phyloP scores from a whole-genome alignment of 2,113 vertebrate genomes.

The Grammomys surdaster region DNA sequence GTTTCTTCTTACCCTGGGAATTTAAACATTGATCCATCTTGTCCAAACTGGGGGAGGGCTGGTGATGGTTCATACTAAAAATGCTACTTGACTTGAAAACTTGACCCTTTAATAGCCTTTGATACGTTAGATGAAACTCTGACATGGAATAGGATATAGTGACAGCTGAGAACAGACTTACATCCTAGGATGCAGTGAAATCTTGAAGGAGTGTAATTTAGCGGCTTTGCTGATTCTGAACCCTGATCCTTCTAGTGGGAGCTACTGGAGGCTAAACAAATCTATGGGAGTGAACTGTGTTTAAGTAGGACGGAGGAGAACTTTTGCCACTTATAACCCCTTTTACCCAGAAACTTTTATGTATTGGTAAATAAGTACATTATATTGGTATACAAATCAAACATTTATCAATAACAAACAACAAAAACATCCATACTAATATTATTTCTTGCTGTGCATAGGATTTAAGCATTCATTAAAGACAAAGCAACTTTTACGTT shows the following conservation, averaged over 20 bases:
- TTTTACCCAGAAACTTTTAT: background rate
- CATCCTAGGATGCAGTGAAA: background rate
- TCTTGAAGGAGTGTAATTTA: background rate
- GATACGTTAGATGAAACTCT: background rate
- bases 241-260: background rate
- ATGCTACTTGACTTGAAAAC: background rate
- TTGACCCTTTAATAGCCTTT: background rate
- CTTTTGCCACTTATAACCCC: no score
- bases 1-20: conserved; percentile 27
- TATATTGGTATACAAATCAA: background rate
- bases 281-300: accelerated
- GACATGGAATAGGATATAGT: background rate
- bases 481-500: background rate
- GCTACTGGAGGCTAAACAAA: background rate
- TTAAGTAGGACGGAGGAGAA: background rate
- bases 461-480: background rate
- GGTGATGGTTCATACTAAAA: background rate
- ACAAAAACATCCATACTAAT: background rate
- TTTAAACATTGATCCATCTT: conserved; percentile 39
- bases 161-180: background rate
- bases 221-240: background rate
- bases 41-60: background rate
- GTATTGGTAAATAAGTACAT: background rate
- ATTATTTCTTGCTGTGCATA: background rate
- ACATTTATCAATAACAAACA: background rate